Evolutionary conservation across 2,888 invertebrate genomes (phyloP).

Genomic region (Dorcus hopei): DNA sequence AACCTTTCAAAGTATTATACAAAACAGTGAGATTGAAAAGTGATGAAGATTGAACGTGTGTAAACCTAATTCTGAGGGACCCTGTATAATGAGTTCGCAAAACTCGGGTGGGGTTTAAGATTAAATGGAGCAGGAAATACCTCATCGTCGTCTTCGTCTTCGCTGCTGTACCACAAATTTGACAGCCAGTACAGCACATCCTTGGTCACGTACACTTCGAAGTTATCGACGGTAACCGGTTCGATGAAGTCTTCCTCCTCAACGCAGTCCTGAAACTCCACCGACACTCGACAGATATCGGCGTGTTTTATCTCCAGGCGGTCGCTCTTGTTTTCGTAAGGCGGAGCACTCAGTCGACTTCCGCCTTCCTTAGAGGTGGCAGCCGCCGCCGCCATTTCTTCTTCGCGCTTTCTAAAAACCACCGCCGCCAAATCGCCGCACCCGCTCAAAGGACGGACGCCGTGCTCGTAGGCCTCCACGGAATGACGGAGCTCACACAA

Average conservation of each 20-base stretch:
- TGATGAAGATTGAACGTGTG: too few relatives aligned
- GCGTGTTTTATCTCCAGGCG: conserved; percentile 31
- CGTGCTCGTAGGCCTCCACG: conserved; percentile 41
- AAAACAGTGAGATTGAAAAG: too few relatives aligned
- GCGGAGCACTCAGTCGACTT: conserved; percentile 27
- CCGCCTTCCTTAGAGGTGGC: conserved; percentile 9
- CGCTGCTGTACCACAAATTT: conserved; percentile 42
- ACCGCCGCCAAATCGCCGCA: conserved; percentile 8
- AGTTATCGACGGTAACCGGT: conserved; percentile 44
- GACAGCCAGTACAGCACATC: conserved; percentile 58
- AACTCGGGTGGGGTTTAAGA: too few relatives aligned
- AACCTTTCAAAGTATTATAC: too few relatives aligned
- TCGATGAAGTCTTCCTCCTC: conserved; percentile 26
- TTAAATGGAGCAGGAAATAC: too few relatives aligned
- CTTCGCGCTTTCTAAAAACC: background rate
- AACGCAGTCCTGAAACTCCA: conserved; percentile 33
- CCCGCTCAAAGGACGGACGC: conserved; percentile 12
- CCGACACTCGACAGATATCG: conserved; percentile 33
- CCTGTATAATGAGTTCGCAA: too few relatives aligned
- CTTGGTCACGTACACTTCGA: conserved; percentile 52
- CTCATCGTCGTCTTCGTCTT: conserved; percentile 48
- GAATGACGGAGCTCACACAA: conserved; percentile 37
- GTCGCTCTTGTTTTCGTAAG: conserved; percentile 18
- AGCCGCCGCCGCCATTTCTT: background rate
- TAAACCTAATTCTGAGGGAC: too few relatives aligned